Base-by-base conservation (phyloP, 2,888 invertebrate species). In the Chrysodeixis includens region DNA sequence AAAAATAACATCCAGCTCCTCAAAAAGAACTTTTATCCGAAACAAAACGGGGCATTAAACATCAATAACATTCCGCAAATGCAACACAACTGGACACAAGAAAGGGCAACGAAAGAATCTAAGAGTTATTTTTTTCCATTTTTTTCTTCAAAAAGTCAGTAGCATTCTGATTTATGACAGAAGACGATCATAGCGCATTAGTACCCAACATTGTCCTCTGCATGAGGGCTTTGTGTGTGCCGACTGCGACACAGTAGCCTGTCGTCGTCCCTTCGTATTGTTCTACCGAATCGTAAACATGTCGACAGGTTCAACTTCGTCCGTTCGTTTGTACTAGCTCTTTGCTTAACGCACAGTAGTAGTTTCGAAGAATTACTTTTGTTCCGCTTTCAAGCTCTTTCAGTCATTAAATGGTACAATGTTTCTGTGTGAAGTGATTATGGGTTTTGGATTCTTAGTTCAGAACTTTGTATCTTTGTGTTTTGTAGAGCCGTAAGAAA, bases 121-220 rank as follows among this genome's bases (percentile, higher is more conserved):
- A 66, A 72, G 73, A 70, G 73, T 77, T 69, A 55, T 66, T 79
- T 83, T 80, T 83, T 85, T 81, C 61, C 66, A 65, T 79, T 83
- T 80, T 83, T 85, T 81, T 60, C 66, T 60, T 85, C 78, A 90
- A 91, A 90, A 90, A 91, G 83, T 71, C 87, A 84, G 87, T 83
- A 88, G 86, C 87, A 76, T 16, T 60, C 71, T 65, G 93, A 95
- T 95, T 95, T 95, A 95, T 93, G 94, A 87, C 88, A 83, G 80
- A 83, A 87, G 85, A 86, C 89, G 93, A 95, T 95, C 94, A 95
- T 94, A 91, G 90, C 87, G 86, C 94, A 95, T 95, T 94, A 95
- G 94, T 92, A 93, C 84, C 74, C 60, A 69, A 80, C 85, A 88
- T 94, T 94, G 93, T 94, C 86, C 93, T 71, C 93, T 79, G 84